Base-by-base conservation (phyloP, 2,888 invertebrate species). In the Drosophila silvestris region DNA sequence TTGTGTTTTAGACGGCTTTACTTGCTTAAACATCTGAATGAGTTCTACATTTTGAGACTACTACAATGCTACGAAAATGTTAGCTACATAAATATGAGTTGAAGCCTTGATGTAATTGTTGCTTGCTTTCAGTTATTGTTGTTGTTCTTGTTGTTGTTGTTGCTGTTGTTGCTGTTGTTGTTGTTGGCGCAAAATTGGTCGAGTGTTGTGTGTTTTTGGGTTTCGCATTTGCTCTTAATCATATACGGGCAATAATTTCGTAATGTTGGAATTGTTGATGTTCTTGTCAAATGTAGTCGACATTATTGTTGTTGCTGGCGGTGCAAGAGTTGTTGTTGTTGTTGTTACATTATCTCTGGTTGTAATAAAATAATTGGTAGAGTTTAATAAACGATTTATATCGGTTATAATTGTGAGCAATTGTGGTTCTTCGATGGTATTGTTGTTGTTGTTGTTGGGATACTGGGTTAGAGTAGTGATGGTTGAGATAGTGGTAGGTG, bases 311-410 rank as follows among this genome's bases (percentile, higher is more conserved):
- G 82, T 65, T 77, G 78, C 73, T 74, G 76, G 57, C 66, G 62
- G 28, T 79, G 69, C 44, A 74, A 73, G 62, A 65, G 82, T 61
- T 65, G 79, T 68, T 76, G 86, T 53, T 58, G 83, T 58, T 81
- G 89, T 72, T 73, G 83, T 82, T 73, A 85, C 74, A 86, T 93
- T 93, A 92, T 93, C 91, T 92, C 92, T 93, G 89, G 90, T 93
- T 85, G 93, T 92, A 91, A 93, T 92, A 87, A 93, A 92, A 92
- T 93, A 93, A 93, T 93, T 93, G 88, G 93, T 91, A 89, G 91
- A 91, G 89, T 93, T 93, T 92, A 93, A 89, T 91, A 93, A 90
- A 86, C 92, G 91, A 91, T 92, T 92, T 79, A 93, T 91, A 89
- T 92, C 91, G 68, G 91, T 83, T 79, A 93, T 89, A 81, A 93